phyloP scores from a whole-genome alignment of 2,888 invertebrate species.

The Agrochola lychnidis region DNA sequence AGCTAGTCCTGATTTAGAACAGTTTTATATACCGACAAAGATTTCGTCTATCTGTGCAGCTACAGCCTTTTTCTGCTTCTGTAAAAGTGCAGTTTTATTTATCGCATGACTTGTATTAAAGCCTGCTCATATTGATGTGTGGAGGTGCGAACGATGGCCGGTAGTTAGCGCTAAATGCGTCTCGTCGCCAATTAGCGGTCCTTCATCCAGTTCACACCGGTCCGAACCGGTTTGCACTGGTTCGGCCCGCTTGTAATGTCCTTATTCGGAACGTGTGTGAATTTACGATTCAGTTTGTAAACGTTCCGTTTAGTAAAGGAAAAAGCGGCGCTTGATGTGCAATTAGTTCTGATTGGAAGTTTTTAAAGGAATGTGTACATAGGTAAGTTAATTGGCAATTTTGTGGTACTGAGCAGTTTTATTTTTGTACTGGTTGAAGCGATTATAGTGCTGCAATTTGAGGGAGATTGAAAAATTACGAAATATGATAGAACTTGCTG shows the following conservation, averaged over 20 bases:
- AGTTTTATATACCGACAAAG: background rate
- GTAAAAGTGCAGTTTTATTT: slow-evolving; percentile 45
- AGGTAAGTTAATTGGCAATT: slow-evolving; percentile 45
- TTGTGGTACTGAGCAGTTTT: slow-evolving; percentile 17
- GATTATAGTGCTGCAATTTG: slow-evolving; percentile 1
- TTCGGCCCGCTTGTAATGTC: slow-evolving; percentile 47
- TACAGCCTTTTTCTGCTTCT: background rate
- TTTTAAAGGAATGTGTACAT: slow-evolving; percentile 46
- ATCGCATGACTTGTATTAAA: slow-evolving; percentile 54
- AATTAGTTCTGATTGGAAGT: slow-evolving; percentile 57
- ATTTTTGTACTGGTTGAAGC: slow-evolving; percentile 19
- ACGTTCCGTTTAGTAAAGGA: slow-evolving; percentile 37
- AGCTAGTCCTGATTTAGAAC: background rate
- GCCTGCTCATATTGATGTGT: slow-evolving; percentile 55
- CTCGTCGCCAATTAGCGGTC: slow-evolving; percentile 66
- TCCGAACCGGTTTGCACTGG: slow-evolving; percentile 53
- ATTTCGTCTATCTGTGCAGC: background rate
- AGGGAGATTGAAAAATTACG: slow-evolving; percentile 4
- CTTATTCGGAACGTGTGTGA: slow-evolving; percentile 54
- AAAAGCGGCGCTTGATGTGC: slow-evolving; percentile 50
- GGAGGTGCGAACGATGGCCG: slow-evolving; percentile 68
- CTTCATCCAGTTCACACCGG: slow-evolving; percentile 47
- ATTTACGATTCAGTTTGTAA: slow-evolving; percentile 61
- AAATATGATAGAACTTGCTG: background rate
- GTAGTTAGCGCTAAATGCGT: slow-evolving; percentile 68